These are phyloP conservation scores for Palloptera scutellata DNA, from an alignment of 2,888 invertebrate genomes.

Conservation along the genomic window DNA sequence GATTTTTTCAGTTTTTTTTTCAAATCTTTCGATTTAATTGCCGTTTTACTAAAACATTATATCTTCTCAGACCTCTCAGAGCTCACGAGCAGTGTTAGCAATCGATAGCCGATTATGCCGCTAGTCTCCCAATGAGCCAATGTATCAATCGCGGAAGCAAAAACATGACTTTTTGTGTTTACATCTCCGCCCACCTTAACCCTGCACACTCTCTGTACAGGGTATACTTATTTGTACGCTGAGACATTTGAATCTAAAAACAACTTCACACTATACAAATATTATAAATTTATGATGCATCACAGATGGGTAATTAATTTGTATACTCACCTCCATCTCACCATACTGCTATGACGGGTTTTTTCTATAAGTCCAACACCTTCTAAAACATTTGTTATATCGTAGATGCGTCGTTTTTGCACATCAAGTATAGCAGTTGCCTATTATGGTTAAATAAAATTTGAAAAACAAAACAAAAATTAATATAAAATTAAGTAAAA, in stretches of 20 bases:
- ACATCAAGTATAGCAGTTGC: slow-evolving; percentile 80
- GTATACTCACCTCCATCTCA: slow-evolving; percentile 76
- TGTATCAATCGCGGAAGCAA: too few species aligned
- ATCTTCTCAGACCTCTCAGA: too few species aligned
- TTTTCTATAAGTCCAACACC: slow-evolving; percentile 84
- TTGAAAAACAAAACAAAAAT: slow-evolving; percentile 4
- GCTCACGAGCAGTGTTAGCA: too few species aligned
- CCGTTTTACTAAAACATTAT: too few species aligned
- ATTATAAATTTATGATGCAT: background rate
- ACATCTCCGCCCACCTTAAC: too few species aligned
- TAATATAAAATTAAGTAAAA: background rate
- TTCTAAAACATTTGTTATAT: slow-evolving; percentile 83
- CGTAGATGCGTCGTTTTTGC: slow-evolving; percentile 81
- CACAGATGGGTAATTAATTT: background rate
- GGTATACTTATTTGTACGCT: too few species aligned
- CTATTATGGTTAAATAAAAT: slow-evolving; percentile 60
- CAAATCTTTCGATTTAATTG: too few species aligned
- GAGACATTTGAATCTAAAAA: background rate
- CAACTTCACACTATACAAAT: background rate
- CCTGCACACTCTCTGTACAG: too few species aligned
- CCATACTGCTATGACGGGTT: slow-evolving; percentile 76
- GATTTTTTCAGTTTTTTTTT: too few species aligned
- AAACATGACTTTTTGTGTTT: too few species aligned
- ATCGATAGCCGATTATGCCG: too few species aligned
- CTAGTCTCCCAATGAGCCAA: too few species aligned